Evolutionary conservation across 2,797 vertebrate species (phyloP).

Genomic region (Onychomys arenicola): DNA sequence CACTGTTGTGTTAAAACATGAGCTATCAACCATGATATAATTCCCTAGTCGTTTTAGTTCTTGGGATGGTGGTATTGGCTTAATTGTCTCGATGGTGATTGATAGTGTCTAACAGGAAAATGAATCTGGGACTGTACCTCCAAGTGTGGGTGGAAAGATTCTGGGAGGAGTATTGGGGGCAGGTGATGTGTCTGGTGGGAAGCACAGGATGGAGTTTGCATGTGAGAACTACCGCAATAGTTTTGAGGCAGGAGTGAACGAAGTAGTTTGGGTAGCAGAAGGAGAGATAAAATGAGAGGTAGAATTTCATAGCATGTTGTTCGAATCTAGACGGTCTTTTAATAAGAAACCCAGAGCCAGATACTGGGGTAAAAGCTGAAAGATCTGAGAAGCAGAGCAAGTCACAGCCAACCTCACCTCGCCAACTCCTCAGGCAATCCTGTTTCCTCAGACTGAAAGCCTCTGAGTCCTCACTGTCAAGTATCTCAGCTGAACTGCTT

Average conservation of each 20-base stretch:
- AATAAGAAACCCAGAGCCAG: too few species aligned
- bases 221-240: background rate
- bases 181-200: background rate
- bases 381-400: too few species aligned
- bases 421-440: too few species aligned
- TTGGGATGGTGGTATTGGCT: background rate
- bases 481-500: too few species aligned
- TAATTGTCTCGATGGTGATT: background rate
- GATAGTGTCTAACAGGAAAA: background rate
- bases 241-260: background rate
- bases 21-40: background rate
- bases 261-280: background rate
- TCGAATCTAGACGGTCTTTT: too few species aligned
- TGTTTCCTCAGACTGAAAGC: too few species aligned
- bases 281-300: background rate
- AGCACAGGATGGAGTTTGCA: too few species aligned
- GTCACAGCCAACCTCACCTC: too few species aligned
- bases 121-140: too few species aligned
- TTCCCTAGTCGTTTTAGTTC: background rate
- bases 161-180: too few species aligned
- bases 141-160: background rate
- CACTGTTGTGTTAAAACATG: background rate
- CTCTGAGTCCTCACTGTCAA: too few species aligned
- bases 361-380: too few species aligned
- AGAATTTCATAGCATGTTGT: background rate